Evolutionary conservation across 2,797 vertebrate species (phyloP).

Genomic region (Melanogrammus aeglefinus): DNA sequence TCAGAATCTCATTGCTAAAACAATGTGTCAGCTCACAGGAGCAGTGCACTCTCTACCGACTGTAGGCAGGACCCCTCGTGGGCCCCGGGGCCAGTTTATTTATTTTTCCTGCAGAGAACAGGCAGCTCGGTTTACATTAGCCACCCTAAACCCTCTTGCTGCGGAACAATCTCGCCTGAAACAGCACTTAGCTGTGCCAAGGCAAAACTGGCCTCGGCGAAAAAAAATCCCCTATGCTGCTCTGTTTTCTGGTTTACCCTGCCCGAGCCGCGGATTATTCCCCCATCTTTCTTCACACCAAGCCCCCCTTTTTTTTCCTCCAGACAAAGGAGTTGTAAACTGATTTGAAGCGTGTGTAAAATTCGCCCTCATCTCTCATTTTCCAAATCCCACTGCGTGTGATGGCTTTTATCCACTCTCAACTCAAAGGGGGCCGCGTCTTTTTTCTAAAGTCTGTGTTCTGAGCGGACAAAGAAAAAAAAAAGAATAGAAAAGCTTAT

Average conservation of each 20-base stretch:
- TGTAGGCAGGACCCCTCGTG: constrained; percentile 38
- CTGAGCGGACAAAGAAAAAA: too few relatives aligned
- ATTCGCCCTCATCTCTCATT: constrained; percentile 44
- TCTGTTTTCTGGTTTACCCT: constrained; percentile 41
- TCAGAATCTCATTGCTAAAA: constrained; percentile 58
- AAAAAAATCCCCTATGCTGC: constrained; percentile 34
- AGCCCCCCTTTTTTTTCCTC: constrained; percentile 40
- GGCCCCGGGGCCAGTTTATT: constrained; percentile 55
- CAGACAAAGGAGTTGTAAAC: constrained; percentile 53
- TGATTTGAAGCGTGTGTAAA: constrained; percentile 49
- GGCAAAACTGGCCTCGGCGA: constrained; percentile 39
- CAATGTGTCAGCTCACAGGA: constrained; percentile 60
- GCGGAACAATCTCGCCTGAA: constrained; percentile 65
- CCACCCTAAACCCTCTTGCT: constrained; percentile 60
- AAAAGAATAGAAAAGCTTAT: constrained; percentile 43
- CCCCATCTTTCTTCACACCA: constrained; percentile 29
- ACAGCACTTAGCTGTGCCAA: constrained; percentile 51
- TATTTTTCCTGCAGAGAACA: constrained; percentile 71
- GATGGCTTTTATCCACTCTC: constrained; percentile 42
- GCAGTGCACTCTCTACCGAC: constrained; percentile 53
- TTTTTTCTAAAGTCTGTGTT: constrained; percentile 25
- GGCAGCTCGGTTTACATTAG: constrained; percentile 67
- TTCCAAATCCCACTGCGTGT: constrained; percentile 51
- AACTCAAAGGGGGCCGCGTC: not conserved
- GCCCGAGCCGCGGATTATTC: constrained; percentile 47